A percentile compares a stretch with the other conserved stretches of the same genome.
phyloP scores from a whole-genome alignment of 2,888 invertebrate genomes.

The Prosapia bicincta region DNA sequence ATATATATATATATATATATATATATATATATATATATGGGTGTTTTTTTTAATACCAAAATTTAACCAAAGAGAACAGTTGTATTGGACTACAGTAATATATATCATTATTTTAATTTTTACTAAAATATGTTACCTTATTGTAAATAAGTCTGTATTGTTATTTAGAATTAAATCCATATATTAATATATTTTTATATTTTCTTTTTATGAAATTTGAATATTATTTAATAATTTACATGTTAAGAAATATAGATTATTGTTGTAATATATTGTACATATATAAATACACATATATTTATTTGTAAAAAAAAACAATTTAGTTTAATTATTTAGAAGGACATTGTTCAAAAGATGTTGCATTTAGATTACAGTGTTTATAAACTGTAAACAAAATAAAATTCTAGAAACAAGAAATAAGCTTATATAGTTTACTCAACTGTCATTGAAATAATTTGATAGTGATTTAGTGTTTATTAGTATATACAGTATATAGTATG shows the following conservation, averaged over 20 bases:
- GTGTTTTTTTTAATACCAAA: too few relatives aligned
- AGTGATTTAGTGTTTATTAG: too few relatives aligned
- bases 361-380: too few relatives aligned
- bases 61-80: background rate
- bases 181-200: background rate
- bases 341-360: too few relatives aligned
- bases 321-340: too few relatives aligned
- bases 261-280: background rate
- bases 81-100: background rate
- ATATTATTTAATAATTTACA: background rate
- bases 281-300: background rate
- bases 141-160: background rate
- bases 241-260: background rate
- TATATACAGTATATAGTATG: too few relatives aligned
- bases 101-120: background rate
- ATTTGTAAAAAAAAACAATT: background rate
- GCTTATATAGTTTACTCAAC: too few relatives aligned
- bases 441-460: too few relatives aligned
- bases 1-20: too few relatives aligned
- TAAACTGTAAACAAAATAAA: too few relatives aligned
- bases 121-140: background rate
- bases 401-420: too few relatives aligned
- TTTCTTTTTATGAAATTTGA: background rate
- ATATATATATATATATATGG: too few relatives aligned
- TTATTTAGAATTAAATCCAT: background rate